Evolutionary conservation across 2,888 invertebrate species (phyloP).

Genomic region (Operophtera brumata): DNA sequence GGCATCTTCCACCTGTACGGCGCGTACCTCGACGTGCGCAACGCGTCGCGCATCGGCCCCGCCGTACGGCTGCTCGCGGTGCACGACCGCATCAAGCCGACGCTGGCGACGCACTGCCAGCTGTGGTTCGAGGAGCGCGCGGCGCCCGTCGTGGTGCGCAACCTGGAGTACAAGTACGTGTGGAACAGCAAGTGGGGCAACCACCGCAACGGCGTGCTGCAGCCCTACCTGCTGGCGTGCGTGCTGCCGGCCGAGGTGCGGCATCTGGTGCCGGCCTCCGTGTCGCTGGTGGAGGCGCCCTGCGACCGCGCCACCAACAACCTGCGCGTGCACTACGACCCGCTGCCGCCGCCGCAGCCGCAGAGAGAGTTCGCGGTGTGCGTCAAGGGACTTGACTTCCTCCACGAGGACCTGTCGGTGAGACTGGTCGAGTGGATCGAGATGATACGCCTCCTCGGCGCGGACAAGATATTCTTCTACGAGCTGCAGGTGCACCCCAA

Average conservation of each 20-base stretch:
- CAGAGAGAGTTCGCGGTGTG: constrained; percentile 94
- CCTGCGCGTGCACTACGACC: constrained; percentile 89
- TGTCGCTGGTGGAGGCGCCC: constrained; percentile 90
- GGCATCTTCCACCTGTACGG: constrained; percentile 96
- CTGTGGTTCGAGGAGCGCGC: constrained; percentile 93
- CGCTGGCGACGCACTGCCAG: constrained; percentile 90
- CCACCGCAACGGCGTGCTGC: constrained; percentile 93
- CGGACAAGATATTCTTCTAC: constrained; percentile 95
- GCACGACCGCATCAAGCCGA: constrained; percentile 94
- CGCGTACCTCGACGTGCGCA: constrained; percentile 92
- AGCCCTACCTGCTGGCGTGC: constrained; percentile 94
- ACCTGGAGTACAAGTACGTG: constrained; percentile 94
- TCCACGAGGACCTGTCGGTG: constrained; percentile 94
- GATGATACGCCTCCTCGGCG: constrained; percentile 90
- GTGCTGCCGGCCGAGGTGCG: constrained; percentile 89
- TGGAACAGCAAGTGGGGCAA: constrained; percentile 98
- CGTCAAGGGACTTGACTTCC: constrained; percentile 95
- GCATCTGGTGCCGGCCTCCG: constrained; percentile 88
- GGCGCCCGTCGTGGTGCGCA: constrained; percentile 89
- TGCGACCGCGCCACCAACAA: constrained; percentile 94
- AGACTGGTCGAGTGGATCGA: constrained; percentile 97
- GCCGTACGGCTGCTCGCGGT: constrained; percentile 92
- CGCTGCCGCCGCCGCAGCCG: constrained; percentile 74
- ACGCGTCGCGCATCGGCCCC: constrained; percentile 88
- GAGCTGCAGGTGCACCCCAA: constrained; percentile 95